Percentiles rank a stretch among this genome's conserved stretches.
Evolutionary conservation across 2,888 invertebrate species (phyloP).

Genomic region (Diachrysia chrysitis): DNA sequence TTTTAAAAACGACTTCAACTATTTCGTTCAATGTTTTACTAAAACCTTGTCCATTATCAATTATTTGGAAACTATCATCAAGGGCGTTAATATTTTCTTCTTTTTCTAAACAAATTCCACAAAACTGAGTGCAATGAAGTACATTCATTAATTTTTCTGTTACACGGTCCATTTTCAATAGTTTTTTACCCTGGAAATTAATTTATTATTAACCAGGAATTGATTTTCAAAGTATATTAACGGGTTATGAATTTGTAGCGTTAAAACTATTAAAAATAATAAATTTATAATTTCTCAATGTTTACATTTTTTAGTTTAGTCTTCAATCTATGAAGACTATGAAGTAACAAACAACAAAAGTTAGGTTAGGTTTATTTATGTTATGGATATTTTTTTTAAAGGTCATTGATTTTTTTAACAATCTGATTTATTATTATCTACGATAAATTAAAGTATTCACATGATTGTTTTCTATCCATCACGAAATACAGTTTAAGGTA

Average conservation of each 20-base stretch:
- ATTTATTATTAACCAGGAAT: conserved; percentile 1
- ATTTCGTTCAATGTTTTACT: conserved; percentile 21
- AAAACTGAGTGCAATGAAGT: conserved; percentile 35
- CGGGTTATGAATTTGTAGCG: background rate
- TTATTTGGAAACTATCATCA: conserved; percentile 28
- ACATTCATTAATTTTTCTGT: conserved; percentile 38
- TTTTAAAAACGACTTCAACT: conserved; percentile 23
- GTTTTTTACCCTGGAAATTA: background rate
- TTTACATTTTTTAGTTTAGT: background rate
- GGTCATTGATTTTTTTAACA: background rate
- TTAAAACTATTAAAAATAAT: background rate
- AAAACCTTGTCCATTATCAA: conserved; percentile 17
- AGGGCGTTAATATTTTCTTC: conserved; percentile 20
- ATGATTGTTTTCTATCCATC: background rate
- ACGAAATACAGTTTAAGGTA: too few species aligned
- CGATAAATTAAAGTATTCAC: too few species aligned
- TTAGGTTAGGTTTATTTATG: conserved; percentile 18
- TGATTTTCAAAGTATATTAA: background rate
- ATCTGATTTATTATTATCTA: too few species aligned
- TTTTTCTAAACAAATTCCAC: conserved; percentile 43
- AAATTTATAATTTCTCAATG: background rate
- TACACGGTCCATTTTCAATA: conserved; percentile 20
- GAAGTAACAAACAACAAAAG: background rate
- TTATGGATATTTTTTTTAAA: conserved; percentile 5
- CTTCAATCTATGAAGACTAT: background rate